Conservation (phyloP, 2,888 invertebrate species). For the Polyploca ridens region DNA sequence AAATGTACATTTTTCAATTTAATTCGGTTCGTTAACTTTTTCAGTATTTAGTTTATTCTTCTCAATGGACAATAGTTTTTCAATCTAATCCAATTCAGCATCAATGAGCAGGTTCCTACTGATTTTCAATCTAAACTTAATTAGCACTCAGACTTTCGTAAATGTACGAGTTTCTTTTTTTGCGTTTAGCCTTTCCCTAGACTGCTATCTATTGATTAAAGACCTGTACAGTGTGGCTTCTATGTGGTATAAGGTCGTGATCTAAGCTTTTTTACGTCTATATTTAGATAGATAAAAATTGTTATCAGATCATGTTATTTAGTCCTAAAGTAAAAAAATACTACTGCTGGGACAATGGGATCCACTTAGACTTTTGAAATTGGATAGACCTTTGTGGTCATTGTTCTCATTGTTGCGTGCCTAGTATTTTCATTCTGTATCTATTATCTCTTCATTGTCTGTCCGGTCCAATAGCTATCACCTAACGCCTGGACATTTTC, state of each 20-base stretch:
- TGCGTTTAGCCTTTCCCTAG: slow-evolving; percentile 1
- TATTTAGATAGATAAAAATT: slow-evolving; percentile 3
- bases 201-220: neutral
- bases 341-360: slow-evolving; percentile 4
- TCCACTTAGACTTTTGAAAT: slow-evolving; percentile 14
- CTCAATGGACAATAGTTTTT: slow-evolving; percentile 4
- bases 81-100: slow-evolving; percentile 12
- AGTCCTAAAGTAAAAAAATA: slow-evolving; percentile 9
- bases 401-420: slow-evolving; percentile 11
- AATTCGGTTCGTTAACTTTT: slow-evolving; percentile 10
- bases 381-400: slow-evolving; percentile 11
- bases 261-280: slow-evolving; percentile 11
- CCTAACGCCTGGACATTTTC: slow-evolving; percentile 10
- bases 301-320: slow-evolving; percentile 13
- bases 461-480: slow-evolving; percentile 8
- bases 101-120: slow-evolving; percentile 9
- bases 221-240: neutral
- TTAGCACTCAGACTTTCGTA: slow-evolving; percentile 10
- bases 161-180: neutral
- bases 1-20: neutral
- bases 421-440: slow-evolving; percentile 13
- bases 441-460: slow-evolving; percentile 14
- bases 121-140: slow-evolving; percentile 14
- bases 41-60: slow-evolving; percentile 9
- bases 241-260: slow-evolving; percentile 13